Evolutionary conservation across 1,140 invertebrate genomes (phyloP), one percentile per base, ranked within the genome.

Genomic region (Diachasmimorpha longicaudata): DNA sequence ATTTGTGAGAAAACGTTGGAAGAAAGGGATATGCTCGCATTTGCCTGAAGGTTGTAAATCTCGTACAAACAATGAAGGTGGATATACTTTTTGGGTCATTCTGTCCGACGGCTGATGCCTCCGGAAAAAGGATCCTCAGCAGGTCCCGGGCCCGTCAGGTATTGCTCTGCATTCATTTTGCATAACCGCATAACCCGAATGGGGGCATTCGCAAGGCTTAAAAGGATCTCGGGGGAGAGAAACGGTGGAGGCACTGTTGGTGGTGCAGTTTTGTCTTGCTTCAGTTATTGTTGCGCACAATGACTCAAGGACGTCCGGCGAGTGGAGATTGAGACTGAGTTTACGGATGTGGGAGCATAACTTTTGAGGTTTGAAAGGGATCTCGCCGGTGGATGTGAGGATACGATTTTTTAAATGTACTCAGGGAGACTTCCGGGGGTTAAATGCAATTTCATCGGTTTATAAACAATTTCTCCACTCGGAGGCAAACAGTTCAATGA

Each of bases 31-130:
- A 55, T 48, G 55, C 72, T 76, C 77, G 85, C 82, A 85, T 78
- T 86, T 84, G 78, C 79, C 82, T 79, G 79, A 6, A 73, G 11
- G 82, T 78, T 80, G 83, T 89, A 89, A 89, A 89, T 89, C 88
- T 31, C 31, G 31, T 87, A 83, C 76, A 67, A 74, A 48, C 75
- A 77, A 75, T 39, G 78, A 31, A 31, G 78, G 72, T 52, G 74
- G 77, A 31, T 6, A 63, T 66, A 75, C 66, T 55, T 70, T 44
- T 73, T 48, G 71, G 55, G 55, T 25, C 63, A 44, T 73, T 68
- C 72, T 79, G 63, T 46, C 69, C 39, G 55, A 36, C 16, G 68
- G 39, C 73, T 78, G 79, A 78, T 16, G 44, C 69, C 31, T 31
- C 58, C 25, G 16, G 71, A 25, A 37, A 31, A 58, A 73, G 67